A percentile compares a stretch with the other conserved stretches of the same genome.
Evolutionary conservation across 2,797 vertebrate genomes (phyloP).

Genomic region (Sebastes vulpes): DNA sequence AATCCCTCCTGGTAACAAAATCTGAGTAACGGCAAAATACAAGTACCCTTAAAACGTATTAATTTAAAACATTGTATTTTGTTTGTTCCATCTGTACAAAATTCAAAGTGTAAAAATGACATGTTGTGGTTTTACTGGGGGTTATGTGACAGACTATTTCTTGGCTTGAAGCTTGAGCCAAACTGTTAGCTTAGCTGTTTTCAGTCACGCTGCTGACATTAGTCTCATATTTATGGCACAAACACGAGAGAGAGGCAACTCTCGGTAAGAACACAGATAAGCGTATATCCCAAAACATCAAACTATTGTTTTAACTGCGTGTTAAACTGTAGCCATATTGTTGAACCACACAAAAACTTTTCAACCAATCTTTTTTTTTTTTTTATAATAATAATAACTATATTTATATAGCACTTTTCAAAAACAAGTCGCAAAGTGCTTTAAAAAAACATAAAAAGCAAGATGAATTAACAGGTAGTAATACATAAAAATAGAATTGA

Average conservation of each 20-base stretch:
- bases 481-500: too few relatives aligned
- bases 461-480: too few relatives aligned
- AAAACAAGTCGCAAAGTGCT: too few relatives aligned
- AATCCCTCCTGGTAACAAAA: too few relatives aligned
- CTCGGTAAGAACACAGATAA: background rate
- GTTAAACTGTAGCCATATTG: background rate
- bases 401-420: too few relatives aligned
- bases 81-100: background rate
- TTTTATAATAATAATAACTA: too few relatives aligned
- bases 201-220: background rate
- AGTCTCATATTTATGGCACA: background rate
- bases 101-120: background rate
- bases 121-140: background rate
- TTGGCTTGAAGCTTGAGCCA: background rate
- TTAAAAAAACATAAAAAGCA: too few relatives aligned
- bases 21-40: too few relatives aligned
- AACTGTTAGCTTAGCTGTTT: background rate
- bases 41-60: background rate
- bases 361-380: too few relatives aligned
- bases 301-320: background rate
- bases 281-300: background rate
- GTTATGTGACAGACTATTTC: background rate
- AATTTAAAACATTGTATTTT: background rate
- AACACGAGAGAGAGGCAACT: background rate
- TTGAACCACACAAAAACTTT: background rate